Percentiles rank a stretch among this genome's conserved stretches.
phyloP scores from a whole-genome alignment of 2,888 invertebrate species.

The Agelastica alni region DNA sequence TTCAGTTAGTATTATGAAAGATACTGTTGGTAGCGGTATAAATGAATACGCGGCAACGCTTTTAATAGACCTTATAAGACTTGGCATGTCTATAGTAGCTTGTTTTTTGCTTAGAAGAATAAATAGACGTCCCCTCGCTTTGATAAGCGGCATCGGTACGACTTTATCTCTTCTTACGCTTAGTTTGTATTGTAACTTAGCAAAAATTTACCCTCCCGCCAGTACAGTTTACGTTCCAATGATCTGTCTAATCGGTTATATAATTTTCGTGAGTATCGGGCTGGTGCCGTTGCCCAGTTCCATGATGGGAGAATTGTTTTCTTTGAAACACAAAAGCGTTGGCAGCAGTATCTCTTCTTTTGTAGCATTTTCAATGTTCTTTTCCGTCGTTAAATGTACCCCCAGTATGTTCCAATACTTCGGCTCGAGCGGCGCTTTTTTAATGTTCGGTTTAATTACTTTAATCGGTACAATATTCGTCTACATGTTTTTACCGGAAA shows the following conservation, averaged over 20 bases:
- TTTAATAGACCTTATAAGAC: constrained; percentile 66
- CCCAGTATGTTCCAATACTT: constrained; percentile 63
- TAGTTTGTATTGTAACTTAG: constrained; percentile 35
- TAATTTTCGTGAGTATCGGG: constrained; percentile 63
- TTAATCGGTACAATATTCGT: constrained; percentile 63
- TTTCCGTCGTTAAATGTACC: constrained; percentile 69
- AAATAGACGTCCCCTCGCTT: constrained; percentile 67
- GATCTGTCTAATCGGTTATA: constrained; percentile 62
- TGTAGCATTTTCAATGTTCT: constrained; percentile 68
- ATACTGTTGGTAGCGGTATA: constrained; percentile 63
- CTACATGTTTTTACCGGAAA: constrained; percentile 69
- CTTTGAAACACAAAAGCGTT: constrained; percentile 58
- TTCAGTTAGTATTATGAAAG: constrained; percentile 68
- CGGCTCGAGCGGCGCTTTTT: constrained; percentile 67
- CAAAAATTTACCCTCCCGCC: constrained; percentile 31
- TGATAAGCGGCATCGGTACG: constrained; percentile 68
- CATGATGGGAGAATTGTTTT: constrained; percentile 77
- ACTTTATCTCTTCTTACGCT: constrained; percentile 59
- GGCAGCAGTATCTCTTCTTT: constrained; percentile 71
- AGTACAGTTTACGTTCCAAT: constrained; percentile 48
- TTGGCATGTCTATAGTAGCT: constrained; percentile 65
- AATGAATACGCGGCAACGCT: constrained; percentile 70
- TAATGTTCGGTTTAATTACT: constrained; percentile 64
- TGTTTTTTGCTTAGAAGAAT: constrained; percentile 66
- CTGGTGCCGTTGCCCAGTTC: constrained; percentile 66